These are phyloP conservation scores for Bombycilla garrulus DNA, from an alignment of 2,113 vertebrate genomes.

Conservation along the genomic window DNA sequence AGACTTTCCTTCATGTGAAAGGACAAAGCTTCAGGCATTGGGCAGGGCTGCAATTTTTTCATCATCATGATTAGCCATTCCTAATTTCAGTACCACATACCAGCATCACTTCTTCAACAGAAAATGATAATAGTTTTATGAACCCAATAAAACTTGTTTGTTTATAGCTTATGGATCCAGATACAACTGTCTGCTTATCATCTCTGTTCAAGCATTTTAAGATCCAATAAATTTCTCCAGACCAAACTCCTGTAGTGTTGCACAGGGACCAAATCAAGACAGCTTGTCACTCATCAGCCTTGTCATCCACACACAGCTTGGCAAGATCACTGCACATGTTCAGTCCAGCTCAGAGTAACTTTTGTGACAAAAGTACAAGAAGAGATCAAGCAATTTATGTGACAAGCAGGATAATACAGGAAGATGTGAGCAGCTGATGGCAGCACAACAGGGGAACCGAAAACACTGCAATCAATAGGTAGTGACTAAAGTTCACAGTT, in stretches of 20 bases:
- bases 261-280: constrained; percentile 4
- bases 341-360: not conserved
- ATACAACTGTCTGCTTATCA: not conserved
- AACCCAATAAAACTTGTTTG: not conserved
- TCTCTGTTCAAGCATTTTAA: not conserved
- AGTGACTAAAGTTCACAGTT: not conserved
- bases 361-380: constrained; percentile 15
- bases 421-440: constrained; percentile 13
- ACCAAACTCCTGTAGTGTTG: not conserved
- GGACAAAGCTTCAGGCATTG: not conserved
- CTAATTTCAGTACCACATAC: not conserved
- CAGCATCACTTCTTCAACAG: not conserved
- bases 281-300: not conserved
- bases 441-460: not conserved
- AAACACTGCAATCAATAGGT: not conserved
- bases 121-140: not conserved
- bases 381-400: constrained; percentile 33
- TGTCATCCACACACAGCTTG: not conserved
- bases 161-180: not conserved
- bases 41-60: not conserved
- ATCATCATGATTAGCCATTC: not conserved
- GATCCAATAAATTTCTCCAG: not conserved
- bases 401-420: constrained; percentile 19
- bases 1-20: not conserved
- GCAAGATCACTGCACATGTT: not conserved